Percentiles rank a stretch among this genome's conserved stretches.
Evolutionary conservation across 1,140 invertebrate species (phyloP).

Genomic region (Drosophila subobscura): DNA sequence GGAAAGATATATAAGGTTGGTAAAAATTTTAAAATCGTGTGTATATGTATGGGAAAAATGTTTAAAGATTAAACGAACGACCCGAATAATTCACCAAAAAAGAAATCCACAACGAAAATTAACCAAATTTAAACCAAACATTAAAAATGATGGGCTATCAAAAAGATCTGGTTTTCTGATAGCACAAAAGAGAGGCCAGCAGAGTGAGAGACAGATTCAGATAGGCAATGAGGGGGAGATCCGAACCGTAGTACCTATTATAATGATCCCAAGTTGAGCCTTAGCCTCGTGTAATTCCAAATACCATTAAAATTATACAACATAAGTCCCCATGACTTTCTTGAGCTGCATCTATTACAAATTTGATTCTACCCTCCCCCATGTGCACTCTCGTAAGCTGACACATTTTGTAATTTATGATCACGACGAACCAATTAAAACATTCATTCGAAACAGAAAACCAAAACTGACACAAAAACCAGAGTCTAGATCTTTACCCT

Average conservation of each 20-base stretch:
- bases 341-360: conserved; percentile 18
- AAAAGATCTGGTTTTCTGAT: conserved; percentile 4
- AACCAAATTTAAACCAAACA: conserved; percentile 18
- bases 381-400: conserved; percentile 26
- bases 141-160: conserved; percentile 30
- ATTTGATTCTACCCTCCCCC: conserved; percentile 1
- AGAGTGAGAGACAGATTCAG: not conserved
- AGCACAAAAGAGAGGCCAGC: not conserved
- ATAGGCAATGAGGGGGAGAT: not conserved
- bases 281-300: too few relatives aligned
- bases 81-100: conserved; percentile 15
- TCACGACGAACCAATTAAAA: conserved; percentile 62
- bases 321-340: conserved; percentile 27
- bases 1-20: conserved; percentile 20
- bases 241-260: too few relatives aligned
- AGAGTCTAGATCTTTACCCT: conserved; percentile 12
- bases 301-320: too few relatives aligned
- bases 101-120: conserved; percentile 12
- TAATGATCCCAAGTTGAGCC: too few relatives aligned
- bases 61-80: conserved; percentile 12
- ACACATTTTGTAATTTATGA: conserved; percentile 63
- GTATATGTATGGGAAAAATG: conserved; percentile 2
- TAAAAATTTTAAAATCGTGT: not conserved
- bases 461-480: conserved; percentile 9
- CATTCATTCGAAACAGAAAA: conserved; percentile 43